Conservation (phyloP, 2,113 vertebrate genomes). For the Physeter macrocephalus region DNA sequence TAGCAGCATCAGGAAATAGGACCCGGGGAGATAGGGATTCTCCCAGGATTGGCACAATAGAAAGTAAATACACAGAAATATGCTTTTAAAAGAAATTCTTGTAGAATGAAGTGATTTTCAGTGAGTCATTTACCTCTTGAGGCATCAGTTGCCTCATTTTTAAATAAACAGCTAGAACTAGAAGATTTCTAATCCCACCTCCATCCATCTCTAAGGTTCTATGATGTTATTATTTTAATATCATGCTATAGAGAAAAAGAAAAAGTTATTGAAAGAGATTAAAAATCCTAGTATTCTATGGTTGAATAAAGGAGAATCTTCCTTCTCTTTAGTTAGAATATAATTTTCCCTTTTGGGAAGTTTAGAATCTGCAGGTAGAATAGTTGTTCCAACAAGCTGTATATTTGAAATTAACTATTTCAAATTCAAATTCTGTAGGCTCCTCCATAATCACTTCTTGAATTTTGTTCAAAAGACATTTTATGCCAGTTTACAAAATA, state of each 20-base stretch:
- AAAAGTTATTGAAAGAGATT: background rate
- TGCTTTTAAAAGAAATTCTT: background rate
- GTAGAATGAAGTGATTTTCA: background rate
- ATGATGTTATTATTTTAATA: conserved; percentile 1
- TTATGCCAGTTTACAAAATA: conserved; percentile 6
- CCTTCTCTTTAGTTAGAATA: background rate
- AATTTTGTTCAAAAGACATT: conserved; percentile 22
- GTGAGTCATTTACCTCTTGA: background rate
- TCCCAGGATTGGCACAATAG: background rate
- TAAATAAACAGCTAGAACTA: background rate
- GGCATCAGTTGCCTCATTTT: background rate
- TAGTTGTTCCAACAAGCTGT: background rate
- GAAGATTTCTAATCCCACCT: background rate
- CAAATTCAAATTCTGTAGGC: conserved; percentile 18
- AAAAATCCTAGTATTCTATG: background rate
- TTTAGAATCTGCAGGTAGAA: background rate
- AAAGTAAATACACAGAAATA: background rate
- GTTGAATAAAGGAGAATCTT: background rate
- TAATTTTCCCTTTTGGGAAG: background rate
- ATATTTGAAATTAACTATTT: conserved; percentile 33
- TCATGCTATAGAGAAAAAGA: background rate
- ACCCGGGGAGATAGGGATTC: background rate
- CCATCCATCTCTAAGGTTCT: background rate
- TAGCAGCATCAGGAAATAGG: background rate
- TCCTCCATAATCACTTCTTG: background rate